Percentiles rank a stretch among this genome's conserved stretches.
phyloP scores from a whole-genome alignment of 2,797 vertebrate species.

The Microhierax caerulescens region DNA sequence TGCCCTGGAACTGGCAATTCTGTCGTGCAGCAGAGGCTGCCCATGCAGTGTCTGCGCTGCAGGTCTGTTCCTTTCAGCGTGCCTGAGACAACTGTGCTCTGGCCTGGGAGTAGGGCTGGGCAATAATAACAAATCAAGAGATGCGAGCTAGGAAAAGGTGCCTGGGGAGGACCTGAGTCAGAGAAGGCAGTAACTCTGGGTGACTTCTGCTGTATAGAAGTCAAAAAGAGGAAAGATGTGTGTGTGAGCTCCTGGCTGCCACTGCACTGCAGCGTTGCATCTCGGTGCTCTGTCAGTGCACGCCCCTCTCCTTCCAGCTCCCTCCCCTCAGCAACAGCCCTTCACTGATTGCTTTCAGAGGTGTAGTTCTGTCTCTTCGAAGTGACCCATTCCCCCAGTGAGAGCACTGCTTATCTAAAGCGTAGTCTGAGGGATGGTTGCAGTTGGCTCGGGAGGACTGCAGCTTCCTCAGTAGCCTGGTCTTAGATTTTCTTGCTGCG shows the following conservation, averaged over 20 bases:
- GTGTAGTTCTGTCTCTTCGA: neutral
- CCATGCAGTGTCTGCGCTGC: neutral
- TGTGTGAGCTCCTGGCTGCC: neutral
- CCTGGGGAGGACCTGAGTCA: neutral
- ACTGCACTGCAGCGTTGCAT: neutral
- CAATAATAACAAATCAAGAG: neutral
- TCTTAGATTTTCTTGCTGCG: neutral
- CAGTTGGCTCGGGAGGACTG: neutral
- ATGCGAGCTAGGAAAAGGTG: neutral
- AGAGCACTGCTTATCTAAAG: neutral
- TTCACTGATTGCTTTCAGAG: neutral
- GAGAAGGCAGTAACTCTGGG: neutral
- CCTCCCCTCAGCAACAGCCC: neutral
- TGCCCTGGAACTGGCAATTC: neutral
- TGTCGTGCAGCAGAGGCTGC: fast-evolving
- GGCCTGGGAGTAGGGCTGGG: neutral
- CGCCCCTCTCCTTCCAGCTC: neutral
- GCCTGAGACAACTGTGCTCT: neutral
- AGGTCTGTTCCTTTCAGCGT: neutral
- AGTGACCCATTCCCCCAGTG: neutral
- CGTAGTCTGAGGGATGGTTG: neutral
- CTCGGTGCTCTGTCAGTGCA: neutral
- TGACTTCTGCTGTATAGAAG: neutral
- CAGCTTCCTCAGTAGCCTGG: neutral
- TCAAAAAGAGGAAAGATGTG: neutral